Evolutionary conservation across 2,797 vertebrate species (phyloP), one percentile per base, ranked within the genome.

Genomic region (Manis pentadactyla): DNA sequence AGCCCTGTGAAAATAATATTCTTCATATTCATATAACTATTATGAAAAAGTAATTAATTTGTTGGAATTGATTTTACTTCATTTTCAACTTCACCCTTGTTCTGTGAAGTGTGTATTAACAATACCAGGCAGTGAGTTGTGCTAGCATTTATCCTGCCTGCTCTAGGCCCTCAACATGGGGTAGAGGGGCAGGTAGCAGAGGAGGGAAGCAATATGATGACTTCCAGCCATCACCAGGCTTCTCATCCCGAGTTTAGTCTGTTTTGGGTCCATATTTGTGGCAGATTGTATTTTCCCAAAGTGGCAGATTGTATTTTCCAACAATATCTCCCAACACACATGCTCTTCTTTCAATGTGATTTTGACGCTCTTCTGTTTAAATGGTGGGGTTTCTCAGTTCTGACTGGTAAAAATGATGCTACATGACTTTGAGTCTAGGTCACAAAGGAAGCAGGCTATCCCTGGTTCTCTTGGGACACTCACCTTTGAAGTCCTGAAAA

Each of bases 11-110:
- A 27, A 95, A 92, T 90, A 37, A 86, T 81, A 87, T 78, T 94
- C 68, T 94, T 97, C 53, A 88, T 96, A 96, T 93, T 97, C 82
- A 93, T 85, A 88, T 87, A 96, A 96, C 42, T 46, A 87, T 77
- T 77, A 53, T 69, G 63, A 85, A 78, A 96, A 92, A 78, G 83
- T 68, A 83, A 96, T 96, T 95, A 27, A 90, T 87, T 68, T 88
- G 7, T 55, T 94, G 63, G 53, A 73, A 97, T 95, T 96, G 73
- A 97, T 96, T 96, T 97, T 91, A 91, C 59, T 96, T 96, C 88
- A 17, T 97, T 87, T 15, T n/a, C 27, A 77, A 46, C 64, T 84
- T 94, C 78, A 90, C 37, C 93, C 23, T 18, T 95, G 73, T 87
- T 94, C 69, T 94, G 51, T 74, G 87, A 96, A 87, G 49, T 79